Evolutionary conservation across 2,888 invertebrate species (phyloP).

Genomic region (Trissolcus brochymenae): DNA sequence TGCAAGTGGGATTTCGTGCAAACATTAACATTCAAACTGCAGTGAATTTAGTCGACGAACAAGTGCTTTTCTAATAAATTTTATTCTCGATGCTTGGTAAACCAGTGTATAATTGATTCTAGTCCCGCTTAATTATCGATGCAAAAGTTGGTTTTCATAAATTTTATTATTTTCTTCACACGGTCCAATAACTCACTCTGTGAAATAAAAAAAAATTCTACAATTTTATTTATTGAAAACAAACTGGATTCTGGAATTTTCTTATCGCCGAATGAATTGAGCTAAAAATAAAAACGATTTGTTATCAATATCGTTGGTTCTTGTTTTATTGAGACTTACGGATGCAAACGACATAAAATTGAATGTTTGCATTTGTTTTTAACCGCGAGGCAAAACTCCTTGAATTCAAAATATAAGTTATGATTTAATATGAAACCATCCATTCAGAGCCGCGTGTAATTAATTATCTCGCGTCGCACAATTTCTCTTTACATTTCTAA

Average conservation of each 20-base stretch:
- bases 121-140: background rate
- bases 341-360: too few species aligned
- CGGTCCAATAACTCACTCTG: too few species aligned
- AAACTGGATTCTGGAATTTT: too few species aligned
- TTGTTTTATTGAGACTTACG: too few species aligned
- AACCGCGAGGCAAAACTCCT: too few species aligned
- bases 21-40: slow-evolving; percentile 36
- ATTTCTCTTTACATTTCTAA: slow-evolving; percentile 27
- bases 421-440: background rate
- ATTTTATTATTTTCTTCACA: background rate
- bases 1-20: slow-evolving; percentile 30
- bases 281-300: too few species aligned
- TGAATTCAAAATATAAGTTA: too few species aligned
- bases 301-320: too few species aligned
- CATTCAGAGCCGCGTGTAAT: background rate
- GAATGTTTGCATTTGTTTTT: too few species aligned
- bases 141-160: slow-evolving; percentile 11
- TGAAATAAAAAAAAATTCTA: too few species aligned
- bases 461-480: background rate
- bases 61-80: slow-evolving; percentile 37
- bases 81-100: slow-evolving; percentile 16
- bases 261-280: too few species aligned
- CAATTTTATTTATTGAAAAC: too few species aligned
- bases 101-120: slow-evolving; percentile 13
- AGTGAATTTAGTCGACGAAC: slow-evolving; percentile 19